Percentiles rank a stretch among this genome's conserved stretches.
Evolutionary conservation across 2,113 vertebrate species (phyloP).

Genomic region (Ictalurus furcatus): DNA sequence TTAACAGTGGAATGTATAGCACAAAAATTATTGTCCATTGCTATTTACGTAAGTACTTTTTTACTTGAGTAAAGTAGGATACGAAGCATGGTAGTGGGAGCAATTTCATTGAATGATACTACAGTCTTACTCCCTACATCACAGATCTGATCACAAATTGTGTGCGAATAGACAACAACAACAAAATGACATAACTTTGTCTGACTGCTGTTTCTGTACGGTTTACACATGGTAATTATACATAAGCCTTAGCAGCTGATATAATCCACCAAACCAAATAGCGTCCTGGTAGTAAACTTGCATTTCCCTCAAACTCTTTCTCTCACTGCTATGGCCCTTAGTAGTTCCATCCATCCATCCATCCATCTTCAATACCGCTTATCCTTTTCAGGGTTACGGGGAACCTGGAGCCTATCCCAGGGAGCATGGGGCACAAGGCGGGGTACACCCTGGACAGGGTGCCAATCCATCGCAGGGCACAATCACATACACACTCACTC

Average conservation of each 20-base stretch:
- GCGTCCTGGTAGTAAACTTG: constrained; percentile 48
- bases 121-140: background rate
- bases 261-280: constrained; percentile 49
- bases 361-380: too few relatives aligned
- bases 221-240: background rate
- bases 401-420: too few relatives aligned
- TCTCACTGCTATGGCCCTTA: background rate
- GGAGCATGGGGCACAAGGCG: too few relatives aligned
- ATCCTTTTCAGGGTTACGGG: too few relatives aligned
- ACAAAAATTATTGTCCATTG: background rate
- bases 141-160: background rate
- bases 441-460: too few relatives aligned
- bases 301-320: background rate
- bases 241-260: background rate
- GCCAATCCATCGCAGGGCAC: too few relatives aligned
- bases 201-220: background rate
- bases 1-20: background rate
- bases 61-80: background rate
- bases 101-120: background rate
- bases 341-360: background rate
- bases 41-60: background rate
- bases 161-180: background rate
- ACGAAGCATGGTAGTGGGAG: background rate
- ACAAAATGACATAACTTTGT: background rate
- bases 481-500: too few relatives aligned